Conservation (phyloP, 1,140 invertebrate species). For the Drosophila sturtevanti region DNA sequence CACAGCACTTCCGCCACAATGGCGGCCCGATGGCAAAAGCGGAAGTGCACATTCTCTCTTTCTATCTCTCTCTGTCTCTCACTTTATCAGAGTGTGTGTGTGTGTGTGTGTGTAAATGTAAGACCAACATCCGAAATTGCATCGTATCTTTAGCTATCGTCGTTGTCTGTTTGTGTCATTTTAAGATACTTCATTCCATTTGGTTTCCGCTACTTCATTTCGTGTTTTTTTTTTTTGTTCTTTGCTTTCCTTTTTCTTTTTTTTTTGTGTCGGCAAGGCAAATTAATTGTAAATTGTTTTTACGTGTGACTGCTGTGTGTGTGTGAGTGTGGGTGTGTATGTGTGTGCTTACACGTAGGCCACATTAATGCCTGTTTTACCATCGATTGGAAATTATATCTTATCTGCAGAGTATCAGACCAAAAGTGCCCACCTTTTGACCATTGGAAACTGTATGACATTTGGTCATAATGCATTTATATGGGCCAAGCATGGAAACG, state of each 20-base stretch:
- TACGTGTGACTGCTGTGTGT: slow-evolving; percentile 15
- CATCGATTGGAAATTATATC: slow-evolving; percentile 48
- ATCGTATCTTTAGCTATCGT: slow-evolving; percentile 42
- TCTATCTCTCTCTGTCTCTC: neutral
- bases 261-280: slow-evolving; percentile 39
- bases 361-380: slow-evolving; percentile 73
- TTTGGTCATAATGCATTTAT: slow-evolving; percentile 55
- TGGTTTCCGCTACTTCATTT: slow-evolving; percentile 15
- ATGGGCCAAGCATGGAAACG: slow-evolving; percentile 27
- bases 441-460: slow-evolving; percentile 53
- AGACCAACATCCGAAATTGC: slow-evolving; percentile 37
- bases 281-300: slow-evolving; percentile 68
- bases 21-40: slow-evolving; percentile 54
- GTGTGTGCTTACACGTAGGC: slow-evolving; percentile 48
- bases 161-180: slow-evolving; percentile 57
- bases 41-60: slow-evolving; percentile 51
- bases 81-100: slow-evolving; percentile 42
- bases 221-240: slow-evolving; percentile 21
- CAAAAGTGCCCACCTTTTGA: slow-evolving; percentile 27
- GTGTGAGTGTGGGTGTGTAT: slow-evolving; percentile 7
- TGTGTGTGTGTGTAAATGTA: slow-evolving; percentile 1
- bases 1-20: slow-evolving; percentile 68
- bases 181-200: slow-evolving; percentile 58
- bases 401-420: slow-evolving; percentile 12
- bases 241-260: slow-evolving; percentile 17